Evolutionary conservation across 2,113 vertebrate genomes (phyloP).

Genomic region (Campylomormyrus tamandua): DNA sequence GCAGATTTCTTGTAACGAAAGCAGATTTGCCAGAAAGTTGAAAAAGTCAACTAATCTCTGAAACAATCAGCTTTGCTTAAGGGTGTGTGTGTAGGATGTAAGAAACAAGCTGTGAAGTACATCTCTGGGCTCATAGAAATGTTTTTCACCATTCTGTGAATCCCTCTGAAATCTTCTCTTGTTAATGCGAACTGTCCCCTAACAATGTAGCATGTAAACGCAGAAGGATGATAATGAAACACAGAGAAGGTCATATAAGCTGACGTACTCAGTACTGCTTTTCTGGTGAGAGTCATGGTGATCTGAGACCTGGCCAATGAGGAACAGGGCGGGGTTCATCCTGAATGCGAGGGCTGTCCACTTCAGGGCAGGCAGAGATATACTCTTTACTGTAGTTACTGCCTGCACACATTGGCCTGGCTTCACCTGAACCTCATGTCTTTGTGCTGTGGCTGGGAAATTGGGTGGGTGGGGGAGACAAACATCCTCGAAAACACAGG

Average conservation of each 20-base stretch:
- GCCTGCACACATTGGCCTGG: background rate
- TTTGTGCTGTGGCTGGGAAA: background rate
- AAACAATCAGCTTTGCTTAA: slow-evolving; percentile 50
- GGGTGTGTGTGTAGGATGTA: slow-evolving; percentile 48
- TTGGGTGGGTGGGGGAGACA: background rate
- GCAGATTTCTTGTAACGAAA: slow-evolving; percentile 55
- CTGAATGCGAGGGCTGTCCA: background rate
- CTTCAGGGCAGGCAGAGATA: background rate
- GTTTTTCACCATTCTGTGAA: slow-evolving; percentile 14
- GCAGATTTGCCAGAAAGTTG: slow-evolving; percentile 54
- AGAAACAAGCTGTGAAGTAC: slow-evolving; percentile 41
- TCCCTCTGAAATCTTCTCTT: slow-evolving; percentile 35
- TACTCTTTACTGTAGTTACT: background rate
- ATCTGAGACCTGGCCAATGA: background rate
- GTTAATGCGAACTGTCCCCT: slow-evolving; percentile 38
- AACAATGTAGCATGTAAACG: slow-evolving; percentile 19
- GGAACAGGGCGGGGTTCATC: background rate
- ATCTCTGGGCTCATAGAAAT: slow-evolving; percentile 31
- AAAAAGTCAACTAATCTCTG: slow-evolving; percentile 53
- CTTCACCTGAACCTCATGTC: background rate
- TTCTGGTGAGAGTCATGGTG: background rate
- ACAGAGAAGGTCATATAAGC: background rate
- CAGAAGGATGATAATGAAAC: background rate
- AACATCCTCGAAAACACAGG: background rate
- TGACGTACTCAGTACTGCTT: background rate